Evolutionary conservation across 2,113 vertebrate genomes (phyloP), one percentile per base, ranked within the genome.

Genomic region (Ammodytes marinus): DNA sequence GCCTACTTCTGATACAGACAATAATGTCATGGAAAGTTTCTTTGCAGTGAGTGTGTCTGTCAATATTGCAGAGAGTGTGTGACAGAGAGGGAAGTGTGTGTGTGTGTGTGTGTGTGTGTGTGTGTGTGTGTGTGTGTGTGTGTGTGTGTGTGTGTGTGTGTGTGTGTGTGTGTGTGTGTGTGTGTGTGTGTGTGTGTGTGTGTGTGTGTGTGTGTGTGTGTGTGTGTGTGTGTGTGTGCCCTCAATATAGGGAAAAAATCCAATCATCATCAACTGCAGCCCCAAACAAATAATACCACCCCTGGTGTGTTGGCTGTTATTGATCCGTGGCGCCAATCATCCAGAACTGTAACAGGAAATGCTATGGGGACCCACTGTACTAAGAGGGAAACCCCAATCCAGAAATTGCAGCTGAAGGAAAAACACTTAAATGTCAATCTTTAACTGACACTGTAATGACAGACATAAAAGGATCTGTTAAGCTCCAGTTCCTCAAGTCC

Each of bases 1-100:
- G 77, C 93, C 91, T 89, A 92, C 80, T 91, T 94, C 84, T 91
- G 84, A 86, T 90, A 76, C 90, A 89, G 83, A 83, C 91, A 87
- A 88, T 88, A 91, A 88, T 85, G 82, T 86, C 84, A 90, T 78
- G 65, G 85, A 89, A 91, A 90, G 82, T 89, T 73, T 74, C 74
- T 66, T 68, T 72, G 74, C 60, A 46, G 55, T 53, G 37, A 67
- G 63, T 40, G 64, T 63, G 66, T 65, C 37, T 42, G 55, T 58
- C 63, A 10, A 40, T 60, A 53, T 46, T 27, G 42, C 17, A 35
- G 12, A 68, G 27, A 46, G 27, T 58, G 46, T 74, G 69, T 39
- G 27, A 27, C 27, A 27, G 27, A 27, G 27, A 27, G 27, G 27
- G 27, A 27, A 27, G 65, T 64, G 73, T 73, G 55, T 40, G 68